Percentiles rank a stretch among this genome's conserved stretches.
Conservation (phyloP, 2,888 invertebrate species). For the Agrilus mali region DNA sequence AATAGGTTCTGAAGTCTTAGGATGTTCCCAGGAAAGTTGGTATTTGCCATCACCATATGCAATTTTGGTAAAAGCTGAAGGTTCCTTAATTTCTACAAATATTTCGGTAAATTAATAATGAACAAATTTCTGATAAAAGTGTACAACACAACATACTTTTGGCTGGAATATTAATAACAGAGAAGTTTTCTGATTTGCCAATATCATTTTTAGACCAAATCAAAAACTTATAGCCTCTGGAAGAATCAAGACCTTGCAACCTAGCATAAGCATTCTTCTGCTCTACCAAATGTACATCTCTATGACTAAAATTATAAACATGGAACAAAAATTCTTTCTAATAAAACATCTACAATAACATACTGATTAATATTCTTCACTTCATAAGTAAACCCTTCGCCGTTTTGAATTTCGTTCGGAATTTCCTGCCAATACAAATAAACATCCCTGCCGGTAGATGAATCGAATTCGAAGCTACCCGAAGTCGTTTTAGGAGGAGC, state of each 20-base stretch:
- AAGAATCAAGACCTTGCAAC: conserved; percentile 37
- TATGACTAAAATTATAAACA: conserved; percentile 9
- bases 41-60: conserved; percentile 59
- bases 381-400: conserved; percentile 58
- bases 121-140: conserved; percentile 5
- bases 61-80: conserved; percentile 39
- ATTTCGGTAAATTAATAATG: conserved; percentile 13
- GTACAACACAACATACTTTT: conserved; percentile 12
- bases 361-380: conserved; percentile 12
- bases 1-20: conserved; percentile 36
- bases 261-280: conserved; percentile 48
- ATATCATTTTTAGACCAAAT: conserved; percentile 49
- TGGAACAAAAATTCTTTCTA: background rate
- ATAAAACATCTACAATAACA: background rate
- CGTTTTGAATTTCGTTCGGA: conserved; percentile 54
- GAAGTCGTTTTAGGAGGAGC: conserved; percentile 55
- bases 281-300: conserved; percentile 35
- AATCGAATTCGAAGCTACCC: conserved; percentile 55
- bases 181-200: conserved; percentile 44
- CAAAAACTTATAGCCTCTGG: conserved; percentile 38
- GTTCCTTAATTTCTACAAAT: conserved; percentile 17
- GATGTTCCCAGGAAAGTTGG: conserved; percentile 62
- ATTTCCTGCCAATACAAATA: conserved; percentile 73
- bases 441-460: conserved; percentile 39
- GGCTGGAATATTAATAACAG: conserved; percentile 49